phyloP scores from a whole-genome alignment of 1,140 invertebrate genomes.

The Marisa cornuarietis region DNA sequence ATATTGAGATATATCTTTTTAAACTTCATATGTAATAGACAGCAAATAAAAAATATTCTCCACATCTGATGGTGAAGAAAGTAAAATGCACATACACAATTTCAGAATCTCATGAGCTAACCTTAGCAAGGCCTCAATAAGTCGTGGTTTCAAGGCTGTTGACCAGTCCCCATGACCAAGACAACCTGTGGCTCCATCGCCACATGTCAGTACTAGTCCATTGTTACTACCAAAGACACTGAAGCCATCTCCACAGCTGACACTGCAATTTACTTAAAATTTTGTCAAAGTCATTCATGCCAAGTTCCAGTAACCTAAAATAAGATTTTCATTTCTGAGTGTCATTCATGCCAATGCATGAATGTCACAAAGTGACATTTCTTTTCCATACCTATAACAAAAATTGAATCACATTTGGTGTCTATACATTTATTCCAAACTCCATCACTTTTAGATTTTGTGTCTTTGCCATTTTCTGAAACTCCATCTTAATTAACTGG shows the following conservation, averaged over 20 bases:
- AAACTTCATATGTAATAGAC: too few relatives aligned
- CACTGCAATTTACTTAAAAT: constrained; percentile 42
- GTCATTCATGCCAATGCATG: not conserved
- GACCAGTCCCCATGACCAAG: constrained; percentile 77
- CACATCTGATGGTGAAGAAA: not conserved
- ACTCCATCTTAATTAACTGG: too few relatives aligned
- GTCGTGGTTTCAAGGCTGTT: constrained; percentile 71
- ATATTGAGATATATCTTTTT: too few relatives aligned
- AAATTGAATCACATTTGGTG: too few relatives aligned
- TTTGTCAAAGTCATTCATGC: constrained; percentile 4
- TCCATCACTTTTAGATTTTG: too few relatives aligned
- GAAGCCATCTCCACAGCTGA: constrained; percentile 67
- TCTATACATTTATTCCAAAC: too few relatives aligned
- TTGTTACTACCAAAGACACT: constrained; percentile 76
- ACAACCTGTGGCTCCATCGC: constrained; percentile 74
- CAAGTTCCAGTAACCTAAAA: not conserved
- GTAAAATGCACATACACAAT: not conserved
- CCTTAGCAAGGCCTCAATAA: constrained; percentile 71
- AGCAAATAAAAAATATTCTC: not conserved
- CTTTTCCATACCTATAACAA: not conserved
- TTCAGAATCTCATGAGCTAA: constrained; percentile 28
- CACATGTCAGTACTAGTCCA: constrained; percentile 78
- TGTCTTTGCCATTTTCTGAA: too few relatives aligned
- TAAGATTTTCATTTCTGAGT: not conserved
- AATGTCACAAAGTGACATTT: not conserved